Conservation (phyloP, 1,140 invertebrate species). For the Anastrepha obliqua region DNA sequence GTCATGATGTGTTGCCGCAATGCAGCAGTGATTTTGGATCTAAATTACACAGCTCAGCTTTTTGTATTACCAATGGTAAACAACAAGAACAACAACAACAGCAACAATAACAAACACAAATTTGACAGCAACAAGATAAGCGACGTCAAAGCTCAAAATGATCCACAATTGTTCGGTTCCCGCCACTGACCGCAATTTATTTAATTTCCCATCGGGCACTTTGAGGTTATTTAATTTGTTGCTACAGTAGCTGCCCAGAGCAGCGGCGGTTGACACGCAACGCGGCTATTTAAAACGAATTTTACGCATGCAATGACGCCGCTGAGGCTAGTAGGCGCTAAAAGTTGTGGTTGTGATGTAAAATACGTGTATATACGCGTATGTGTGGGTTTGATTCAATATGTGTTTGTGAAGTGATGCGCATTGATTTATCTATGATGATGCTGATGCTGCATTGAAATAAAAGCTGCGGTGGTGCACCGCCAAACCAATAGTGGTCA, state of each 20-base stretch:
- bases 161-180: constrained; percentile 7
- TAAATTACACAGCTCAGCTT: constrained; percentile 20
- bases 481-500: not conserved
- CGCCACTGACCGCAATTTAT: constrained; percentile 47
- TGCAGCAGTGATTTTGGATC: constrained; percentile 40
- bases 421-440: constrained; percentile 44
- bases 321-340: not conserved
- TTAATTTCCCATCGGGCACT: constrained; percentile 47
- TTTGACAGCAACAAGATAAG: constrained; percentile 30
- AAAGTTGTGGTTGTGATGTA: not conserved
- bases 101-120: not conserved
- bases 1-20: constrained; percentile 6
- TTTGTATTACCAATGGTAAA: not conserved
- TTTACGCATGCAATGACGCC: constrained; percentile 1
- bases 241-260: not conserved
- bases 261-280: not conserved
- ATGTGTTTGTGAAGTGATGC: constrained; percentile 9
- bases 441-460: constrained; percentile 5
- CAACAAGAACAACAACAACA: not conserved
- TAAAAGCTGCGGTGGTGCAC: not conserved
- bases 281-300: constrained; percentile 31
- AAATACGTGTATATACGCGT: not conserved
- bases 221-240: constrained; percentile 52
- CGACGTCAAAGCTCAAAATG: constrained; percentile 25
- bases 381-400: not conserved